These are phyloP conservation scores for Metridium senile DNA, from an alignment of 92 coral and sea anemone species.

Conservation along the genomic window DNA sequence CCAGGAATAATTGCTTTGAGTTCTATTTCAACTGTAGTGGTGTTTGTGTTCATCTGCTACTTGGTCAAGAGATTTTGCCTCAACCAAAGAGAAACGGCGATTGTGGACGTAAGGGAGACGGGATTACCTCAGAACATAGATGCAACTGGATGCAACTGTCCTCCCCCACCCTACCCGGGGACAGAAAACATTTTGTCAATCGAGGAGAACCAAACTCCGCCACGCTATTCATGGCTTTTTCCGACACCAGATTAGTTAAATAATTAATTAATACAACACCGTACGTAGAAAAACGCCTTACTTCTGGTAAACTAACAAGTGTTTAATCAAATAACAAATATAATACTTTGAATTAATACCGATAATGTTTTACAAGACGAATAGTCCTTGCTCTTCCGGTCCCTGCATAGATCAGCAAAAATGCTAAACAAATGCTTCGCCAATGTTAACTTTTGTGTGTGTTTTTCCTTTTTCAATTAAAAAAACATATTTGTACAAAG, in stretches of 20 bases:
- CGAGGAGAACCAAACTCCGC: background rate
- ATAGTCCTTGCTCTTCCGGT: no score
- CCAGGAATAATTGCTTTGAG: constrained; percentile 14
- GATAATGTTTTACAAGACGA: no score
- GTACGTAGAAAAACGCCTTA: no score
- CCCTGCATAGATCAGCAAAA: no score
- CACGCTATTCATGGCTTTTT: background rate
- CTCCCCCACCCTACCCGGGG: background rate
- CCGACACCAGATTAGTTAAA: background rate
- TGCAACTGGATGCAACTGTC: background rate
- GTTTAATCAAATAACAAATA: no score
- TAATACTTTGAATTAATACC: no score
- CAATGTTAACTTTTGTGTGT: no score
- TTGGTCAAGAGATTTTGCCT: constrained; percentile 13
- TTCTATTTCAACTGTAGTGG: background rate
- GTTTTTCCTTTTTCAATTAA: no score
- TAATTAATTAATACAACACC: background rate
- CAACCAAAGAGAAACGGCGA: background rate
- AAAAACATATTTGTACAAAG: no score
- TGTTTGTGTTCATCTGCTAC: background rate
- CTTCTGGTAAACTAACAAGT: no score
- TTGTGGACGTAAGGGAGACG: background rate
- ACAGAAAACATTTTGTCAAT: background rate
- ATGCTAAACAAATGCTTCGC: no score
- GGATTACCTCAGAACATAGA: background rate